These are phyloP conservation scores for Hoplodrina ambigua DNA, from an alignment of 2,888 invertebrate species.

Conservation along the genomic window DNA sequence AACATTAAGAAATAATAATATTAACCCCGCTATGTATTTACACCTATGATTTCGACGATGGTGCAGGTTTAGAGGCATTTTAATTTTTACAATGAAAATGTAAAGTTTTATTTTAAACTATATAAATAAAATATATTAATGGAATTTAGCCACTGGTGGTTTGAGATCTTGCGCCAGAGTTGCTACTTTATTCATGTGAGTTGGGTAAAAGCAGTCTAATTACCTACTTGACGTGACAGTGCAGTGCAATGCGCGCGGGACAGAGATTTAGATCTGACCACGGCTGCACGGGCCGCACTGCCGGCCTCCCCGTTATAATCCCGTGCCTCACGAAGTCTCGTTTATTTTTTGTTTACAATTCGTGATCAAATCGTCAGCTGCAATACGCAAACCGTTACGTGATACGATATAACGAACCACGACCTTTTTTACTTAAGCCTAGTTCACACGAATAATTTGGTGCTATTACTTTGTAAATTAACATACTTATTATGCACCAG, in stretches of 20 bases:
- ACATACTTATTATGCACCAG: constrained; percentile 59
- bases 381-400: constrained; percentile 67
- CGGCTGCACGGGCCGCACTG: neutral
- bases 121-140: no score
- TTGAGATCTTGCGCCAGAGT: constrained; percentile 41
- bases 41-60: constrained; percentile 38
- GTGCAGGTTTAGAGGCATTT: constrained; percentile 34
- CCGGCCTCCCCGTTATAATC: constrained; percentile 23
- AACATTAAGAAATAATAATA: constrained; percentile 29
- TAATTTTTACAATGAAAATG: no score
- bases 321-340: constrained; percentile 48
- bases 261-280: constrained; percentile 40
- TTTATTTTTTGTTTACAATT: constrained; percentile 63
- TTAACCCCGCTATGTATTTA: constrained; percentile 35
- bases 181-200: constrained; percentile 44
- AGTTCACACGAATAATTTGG: constrained; percentile 68
- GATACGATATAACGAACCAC: constrained; percentile 56
- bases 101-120: no score
- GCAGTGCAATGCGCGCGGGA: constrained; percentile 36
- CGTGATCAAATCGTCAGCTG: constrained; percentile 65
- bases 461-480: constrained; percentile 62
- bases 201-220: constrained; percentile 58
- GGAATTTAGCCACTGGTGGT: no score
- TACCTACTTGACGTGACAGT: constrained; percentile 45
- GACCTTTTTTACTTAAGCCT: constrained; percentile 62